Conservation (phyloP, 2,113 vertebrate species). For the Silurus asotus region DNA sequence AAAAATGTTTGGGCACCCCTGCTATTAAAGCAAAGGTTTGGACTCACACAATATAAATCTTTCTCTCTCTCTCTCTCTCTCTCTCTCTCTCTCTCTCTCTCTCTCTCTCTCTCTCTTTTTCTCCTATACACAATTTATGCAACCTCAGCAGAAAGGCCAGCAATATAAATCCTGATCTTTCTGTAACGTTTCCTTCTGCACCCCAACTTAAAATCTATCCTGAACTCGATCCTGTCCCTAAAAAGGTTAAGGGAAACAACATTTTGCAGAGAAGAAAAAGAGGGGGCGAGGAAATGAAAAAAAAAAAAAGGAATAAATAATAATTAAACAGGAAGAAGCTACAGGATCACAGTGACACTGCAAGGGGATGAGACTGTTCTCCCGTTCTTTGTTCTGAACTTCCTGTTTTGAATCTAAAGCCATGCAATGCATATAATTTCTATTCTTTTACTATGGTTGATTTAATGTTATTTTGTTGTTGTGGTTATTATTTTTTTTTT, state of each 20-base stretch:
- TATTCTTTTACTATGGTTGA: constrained; percentile 66
- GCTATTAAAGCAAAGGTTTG: constrained; percentile 45
- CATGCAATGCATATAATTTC: constrained; percentile 73
- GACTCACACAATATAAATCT: constrained; percentile 1
- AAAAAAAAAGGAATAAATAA: constrained; percentile 45
- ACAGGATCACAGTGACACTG: constrained; percentile 48
- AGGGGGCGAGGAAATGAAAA: constrained; percentile 39
- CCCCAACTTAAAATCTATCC: constrained; percentile 12
- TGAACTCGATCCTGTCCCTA: background rate
- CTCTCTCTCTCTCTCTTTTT: background rate
- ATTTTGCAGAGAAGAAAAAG: constrained; percentile 28
- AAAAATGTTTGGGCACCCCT: constrained; percentile 32
- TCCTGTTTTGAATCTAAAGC: constrained; percentile 76
- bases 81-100: background rate
- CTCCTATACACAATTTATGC: constrained; percentile 40
- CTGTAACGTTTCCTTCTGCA: constrained; percentile 8
- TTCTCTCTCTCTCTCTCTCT: constrained; percentile 11
- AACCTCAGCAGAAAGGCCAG: constrained; percentile 38
- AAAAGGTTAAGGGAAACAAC: constrained; percentile 28
- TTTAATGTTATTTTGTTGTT: constrained; percentile 61
- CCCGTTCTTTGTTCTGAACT: constrained; percentile 51
- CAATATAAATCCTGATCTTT: constrained; percentile 39
- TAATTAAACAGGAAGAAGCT: constrained; percentile 37
- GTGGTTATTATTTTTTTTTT: constrained; percentile 40
- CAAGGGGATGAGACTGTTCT: constrained; percentile 46